Evolutionary conservation across 2,113 vertebrate genomes (phyloP).

Genomic region (Colossoma macropomum): DNA sequence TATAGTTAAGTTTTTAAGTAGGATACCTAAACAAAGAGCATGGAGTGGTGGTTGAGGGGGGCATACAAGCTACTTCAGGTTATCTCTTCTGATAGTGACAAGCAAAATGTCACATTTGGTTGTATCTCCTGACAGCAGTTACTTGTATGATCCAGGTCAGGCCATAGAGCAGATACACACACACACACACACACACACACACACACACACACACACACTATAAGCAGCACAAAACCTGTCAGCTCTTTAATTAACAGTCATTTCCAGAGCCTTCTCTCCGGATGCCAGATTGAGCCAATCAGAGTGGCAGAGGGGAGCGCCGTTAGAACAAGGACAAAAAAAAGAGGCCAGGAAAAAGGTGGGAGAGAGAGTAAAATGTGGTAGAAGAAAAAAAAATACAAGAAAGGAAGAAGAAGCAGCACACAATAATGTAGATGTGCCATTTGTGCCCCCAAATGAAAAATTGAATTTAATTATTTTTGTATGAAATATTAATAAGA

Average conservation of each 20-base stretch:
- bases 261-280: slow-evolving; percentile 78
- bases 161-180: slow-evolving; percentile 72
- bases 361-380: background rate
- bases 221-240: slow-evolving; percentile 69
- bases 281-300: slow-evolving; percentile 72
- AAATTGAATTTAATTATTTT: slow-evolving; percentile 71
- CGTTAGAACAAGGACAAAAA: slow-evolving; percentile 28
- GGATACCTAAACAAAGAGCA: background rate
- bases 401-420: slow-evolving; percentile 10
- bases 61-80: slow-evolving; percentile 11
- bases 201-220: slow-evolving; percentile 33
- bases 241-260: slow-evolving; percentile 85
- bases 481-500: slow-evolving; percentile 91
- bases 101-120: too few relatives aligned
- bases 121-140: background rate
- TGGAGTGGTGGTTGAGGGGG: background rate
- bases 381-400: slow-evolving; percentile 23
- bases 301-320: slow-evolving; percentile 33
- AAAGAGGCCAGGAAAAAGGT: background rate
- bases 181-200: slow-evolving; percentile 76
- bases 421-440: slow-evolving; percentile 53
- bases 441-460: slow-evolving; percentile 62
- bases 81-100: background rate
- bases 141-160: slow-evolving; percentile 33
- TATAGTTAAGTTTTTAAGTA: background rate